These are phyloP conservation scores for Enteromius trimaculatus DNA, from an alignment of 2,797 vertebrate species.

Conservation along the genomic window DNA sequence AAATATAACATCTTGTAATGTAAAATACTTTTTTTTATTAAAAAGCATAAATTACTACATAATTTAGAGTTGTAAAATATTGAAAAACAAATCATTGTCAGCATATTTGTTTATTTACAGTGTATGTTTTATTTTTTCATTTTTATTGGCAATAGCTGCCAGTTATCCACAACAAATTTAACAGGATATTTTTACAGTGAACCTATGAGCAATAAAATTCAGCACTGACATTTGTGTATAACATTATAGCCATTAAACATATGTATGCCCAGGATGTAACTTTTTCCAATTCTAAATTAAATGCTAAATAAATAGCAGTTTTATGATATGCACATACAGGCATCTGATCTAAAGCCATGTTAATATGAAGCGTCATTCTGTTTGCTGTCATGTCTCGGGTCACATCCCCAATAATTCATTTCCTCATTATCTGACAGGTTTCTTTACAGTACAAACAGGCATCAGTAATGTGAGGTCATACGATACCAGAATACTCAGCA, in stretches of 20 bases:
- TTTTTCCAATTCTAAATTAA: background rate
- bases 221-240: background rate
- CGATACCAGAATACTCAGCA: background rate
- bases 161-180: background rate
- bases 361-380: constrained; percentile 3
- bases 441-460: background rate
- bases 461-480: background rate
- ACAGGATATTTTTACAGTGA: background rate
- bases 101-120: background rate
- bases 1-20: background rate
- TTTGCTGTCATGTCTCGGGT: background rate
- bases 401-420: background rate
- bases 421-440: background rate
- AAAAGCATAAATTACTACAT: background rate
- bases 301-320: background rate
- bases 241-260: background rate
- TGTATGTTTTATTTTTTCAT: background rate
- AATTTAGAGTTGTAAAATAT: background rate
- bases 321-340: background rate
- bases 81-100: background rate
- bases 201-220: background rate
- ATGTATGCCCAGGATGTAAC: background rate
- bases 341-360: background rate
- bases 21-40: background rate
- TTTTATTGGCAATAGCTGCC: background rate